A percentile compares a stretch with the other conserved stretches of the same genome.
These are phyloP conservation scores for Rattus rattus DNA, from an alignment of 2,113 vertebrate genomes.

Conservation along the genomic window DNA sequence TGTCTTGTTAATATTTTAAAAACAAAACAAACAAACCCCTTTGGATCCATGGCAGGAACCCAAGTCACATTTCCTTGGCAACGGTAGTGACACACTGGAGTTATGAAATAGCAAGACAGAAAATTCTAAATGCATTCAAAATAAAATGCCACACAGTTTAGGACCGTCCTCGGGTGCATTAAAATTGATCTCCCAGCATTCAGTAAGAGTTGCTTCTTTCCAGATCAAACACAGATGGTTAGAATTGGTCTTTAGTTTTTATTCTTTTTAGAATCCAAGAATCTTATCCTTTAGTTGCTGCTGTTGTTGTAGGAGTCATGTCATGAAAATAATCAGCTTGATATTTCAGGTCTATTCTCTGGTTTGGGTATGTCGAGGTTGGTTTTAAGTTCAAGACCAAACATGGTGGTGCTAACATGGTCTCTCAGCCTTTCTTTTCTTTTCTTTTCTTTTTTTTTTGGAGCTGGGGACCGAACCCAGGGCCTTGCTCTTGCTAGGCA, in stretches of 20 bases:
- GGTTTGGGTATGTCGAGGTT: conserved; percentile 1
- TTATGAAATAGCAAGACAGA: conserved; percentile 60
- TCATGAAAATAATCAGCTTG: conserved; percentile 21
- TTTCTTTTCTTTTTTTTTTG: too few species aligned
- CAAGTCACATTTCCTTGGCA: conserved; percentile 77
- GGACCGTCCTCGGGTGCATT: conserved; percentile 43
- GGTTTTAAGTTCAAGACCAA: not conserved
- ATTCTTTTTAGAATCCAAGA: conserved; percentile 32
- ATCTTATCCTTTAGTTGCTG: not conserved
- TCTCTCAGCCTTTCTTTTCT: conserved; percentile 35
- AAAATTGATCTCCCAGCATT: not conserved
- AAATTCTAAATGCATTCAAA: conserved; percentile 64
- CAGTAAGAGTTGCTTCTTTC: conserved; percentile 1
- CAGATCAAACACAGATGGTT: not conserved
- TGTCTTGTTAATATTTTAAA: conserved; percentile 72
- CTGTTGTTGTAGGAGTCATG: not conserved
- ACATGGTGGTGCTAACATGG: not conserved
- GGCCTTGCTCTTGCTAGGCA: too few species aligned
- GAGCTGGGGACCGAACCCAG: too few species aligned
- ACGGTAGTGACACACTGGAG: conserved; percentile 56
- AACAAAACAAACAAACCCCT: conserved; percentile 62
- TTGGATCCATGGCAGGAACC: conserved; percentile 55
- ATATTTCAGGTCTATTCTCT: conserved; percentile 37
- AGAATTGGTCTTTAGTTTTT: not conserved
- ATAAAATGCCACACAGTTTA: conserved; percentile 65